These are phyloP conservation scores for Camponotus fellah DNA, from an alignment of 2,888 invertebrate genomes.

Conservation along the genomic window DNA sequence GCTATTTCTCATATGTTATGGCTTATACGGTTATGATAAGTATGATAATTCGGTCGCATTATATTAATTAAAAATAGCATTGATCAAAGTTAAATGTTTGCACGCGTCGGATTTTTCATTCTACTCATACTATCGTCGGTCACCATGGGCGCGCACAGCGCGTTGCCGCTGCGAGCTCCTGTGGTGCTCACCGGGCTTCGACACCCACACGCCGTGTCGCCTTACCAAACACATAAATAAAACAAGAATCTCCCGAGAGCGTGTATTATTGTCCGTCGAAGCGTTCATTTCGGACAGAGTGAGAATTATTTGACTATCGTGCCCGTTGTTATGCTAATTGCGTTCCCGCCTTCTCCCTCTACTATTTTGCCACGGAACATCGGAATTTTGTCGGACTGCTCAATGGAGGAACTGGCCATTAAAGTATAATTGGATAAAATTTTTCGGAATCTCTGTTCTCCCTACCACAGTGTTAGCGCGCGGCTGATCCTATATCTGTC, in stretches of 20 bases:
- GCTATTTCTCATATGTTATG: too few species aligned
- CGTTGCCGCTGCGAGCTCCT: slow-evolving; percentile 76
- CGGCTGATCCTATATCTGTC: slow-evolving; percentile 23
- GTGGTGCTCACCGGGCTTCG: slow-evolving; percentile 84
- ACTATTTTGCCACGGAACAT: slow-evolving; percentile 42
- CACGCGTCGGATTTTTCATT: slow-evolving; percentile 21
- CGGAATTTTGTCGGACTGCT: slow-evolving; percentile 42
- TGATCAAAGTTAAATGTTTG: not conserved
- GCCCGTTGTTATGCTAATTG: slow-evolving; percentile 53
- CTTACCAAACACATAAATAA: slow-evolving; percentile 84
- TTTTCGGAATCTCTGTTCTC: slow-evolving; percentile 27
- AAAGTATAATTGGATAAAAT: slow-evolving; percentile 53
- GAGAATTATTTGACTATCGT: slow-evolving; percentile 49
- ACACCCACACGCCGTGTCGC: slow-evolving; percentile 85
- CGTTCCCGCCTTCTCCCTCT: slow-evolving; percentile 8
- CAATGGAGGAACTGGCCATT: slow-evolving; percentile 44
- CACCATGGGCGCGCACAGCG: slow-evolving; percentile 64
- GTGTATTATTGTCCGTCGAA: slow-evolving; percentile 61
- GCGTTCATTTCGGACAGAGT: slow-evolving; percentile 40
- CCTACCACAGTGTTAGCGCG: slow-evolving; percentile 3
- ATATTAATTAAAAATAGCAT: slow-evolving; percentile 5
- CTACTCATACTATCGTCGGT: slow-evolving; percentile 48
- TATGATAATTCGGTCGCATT: not conserved
- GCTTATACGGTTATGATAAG: not conserved
- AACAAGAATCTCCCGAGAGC: slow-evolving; percentile 65